Conservation (phyloP, 2,888 invertebrate genomes). For the Dermolepida albohirtum region DNA sequence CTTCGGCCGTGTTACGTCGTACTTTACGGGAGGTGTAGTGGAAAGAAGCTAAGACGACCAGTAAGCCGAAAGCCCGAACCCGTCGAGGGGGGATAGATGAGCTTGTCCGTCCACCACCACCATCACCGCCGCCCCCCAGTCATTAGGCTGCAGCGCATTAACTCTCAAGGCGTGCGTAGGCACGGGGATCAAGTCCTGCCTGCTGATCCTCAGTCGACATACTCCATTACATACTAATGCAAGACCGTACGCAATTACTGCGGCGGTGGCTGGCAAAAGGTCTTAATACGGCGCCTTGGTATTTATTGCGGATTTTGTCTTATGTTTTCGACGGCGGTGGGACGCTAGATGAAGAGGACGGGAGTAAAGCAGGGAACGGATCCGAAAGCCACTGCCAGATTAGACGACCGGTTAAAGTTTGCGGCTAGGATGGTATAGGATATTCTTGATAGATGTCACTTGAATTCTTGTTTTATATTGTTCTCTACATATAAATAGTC, state of each 20-base stretch:
- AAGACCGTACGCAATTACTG: conserved; percentile 43
- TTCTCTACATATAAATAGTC: no score
- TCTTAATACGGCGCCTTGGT: conserved; percentile 39
- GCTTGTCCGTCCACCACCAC: conserved; percentile 51
- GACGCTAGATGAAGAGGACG: background rate
- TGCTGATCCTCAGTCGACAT: conserved; percentile 59
- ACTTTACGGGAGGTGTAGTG: conserved; percentile 28
- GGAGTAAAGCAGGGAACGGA: conserved; percentile 1
- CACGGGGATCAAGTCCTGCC: conserved; percentile 59
- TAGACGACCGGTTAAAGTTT: conserved; percentile 27
- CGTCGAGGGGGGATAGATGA: conserved; percentile 47
- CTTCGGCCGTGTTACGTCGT: background rate
- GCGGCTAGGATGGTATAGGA: conserved; percentile 19
- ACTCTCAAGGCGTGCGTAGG: conserved; percentile 62
- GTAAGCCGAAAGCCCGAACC: conserved; percentile 50
- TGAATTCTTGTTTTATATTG: background rate
- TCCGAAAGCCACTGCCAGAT: conserved; percentile 28
- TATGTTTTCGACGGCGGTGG: conserved; percentile 32
- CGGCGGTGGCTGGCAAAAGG: conserved; percentile 36
- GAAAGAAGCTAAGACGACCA: conserved; percentile 54
- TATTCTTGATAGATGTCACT: conserved; percentile 27
- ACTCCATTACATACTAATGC: conserved; percentile 64
- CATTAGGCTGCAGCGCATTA: conserved; percentile 64
- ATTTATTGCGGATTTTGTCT: conserved; percentile 39
- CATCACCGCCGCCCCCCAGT: conserved; percentile 60